A percentile compares a stretch with the other conserved stretches of the same genome.
phyloP scores from a whole-genome alignment of 23 tunicate species.

The Botrylloides violaceus region DNA sequence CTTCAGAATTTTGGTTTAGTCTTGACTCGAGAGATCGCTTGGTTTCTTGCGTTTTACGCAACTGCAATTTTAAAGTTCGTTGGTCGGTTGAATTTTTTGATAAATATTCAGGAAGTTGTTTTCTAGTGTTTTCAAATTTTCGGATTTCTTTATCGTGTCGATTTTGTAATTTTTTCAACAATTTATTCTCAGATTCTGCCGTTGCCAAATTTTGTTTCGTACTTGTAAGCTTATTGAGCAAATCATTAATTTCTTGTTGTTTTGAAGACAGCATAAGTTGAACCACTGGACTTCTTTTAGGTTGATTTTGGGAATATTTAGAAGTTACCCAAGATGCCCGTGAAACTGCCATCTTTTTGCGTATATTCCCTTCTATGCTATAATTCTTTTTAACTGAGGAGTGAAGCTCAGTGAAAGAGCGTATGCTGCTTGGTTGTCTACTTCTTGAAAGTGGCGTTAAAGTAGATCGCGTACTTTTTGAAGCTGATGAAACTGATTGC shows the following conservation, averaged over 20 bases:
- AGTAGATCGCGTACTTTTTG: background rate
- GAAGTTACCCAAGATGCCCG: background rate
- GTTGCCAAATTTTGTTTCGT: conserved; percentile 28
- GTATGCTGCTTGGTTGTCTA: background rate
- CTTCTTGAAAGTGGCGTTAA: background rate
- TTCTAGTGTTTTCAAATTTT: conserved; percentile 62
- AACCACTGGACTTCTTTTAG: conserved; percentile 33
- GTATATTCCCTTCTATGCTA: background rate
- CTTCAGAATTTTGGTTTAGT: conserved; percentile 45
- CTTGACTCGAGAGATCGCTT: conserved; percentile 57
- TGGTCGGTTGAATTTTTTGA: conserved; percentile 75
- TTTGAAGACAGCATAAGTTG: conserved; percentile 56
- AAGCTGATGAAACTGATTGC: background rate
- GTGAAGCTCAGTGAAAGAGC: background rate
- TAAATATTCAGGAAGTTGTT: conserved; percentile 71
- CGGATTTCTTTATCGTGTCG: conserved; percentile 66
- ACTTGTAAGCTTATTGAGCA: conserved; percentile 42
- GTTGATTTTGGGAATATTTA: background rate
- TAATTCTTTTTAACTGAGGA: background rate
- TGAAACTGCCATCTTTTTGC: background rate
- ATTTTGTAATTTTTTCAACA: conserved; percentile 68
- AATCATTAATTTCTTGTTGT: conserved; percentile 40
- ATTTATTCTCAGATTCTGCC: conserved; percentile 48
- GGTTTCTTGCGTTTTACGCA: conserved; percentile 55
- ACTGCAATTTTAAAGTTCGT: conserved; percentile 49